Conservation (phyloP, 2,797 vertebrate species). For the Amblyraja radiata region DNA sequence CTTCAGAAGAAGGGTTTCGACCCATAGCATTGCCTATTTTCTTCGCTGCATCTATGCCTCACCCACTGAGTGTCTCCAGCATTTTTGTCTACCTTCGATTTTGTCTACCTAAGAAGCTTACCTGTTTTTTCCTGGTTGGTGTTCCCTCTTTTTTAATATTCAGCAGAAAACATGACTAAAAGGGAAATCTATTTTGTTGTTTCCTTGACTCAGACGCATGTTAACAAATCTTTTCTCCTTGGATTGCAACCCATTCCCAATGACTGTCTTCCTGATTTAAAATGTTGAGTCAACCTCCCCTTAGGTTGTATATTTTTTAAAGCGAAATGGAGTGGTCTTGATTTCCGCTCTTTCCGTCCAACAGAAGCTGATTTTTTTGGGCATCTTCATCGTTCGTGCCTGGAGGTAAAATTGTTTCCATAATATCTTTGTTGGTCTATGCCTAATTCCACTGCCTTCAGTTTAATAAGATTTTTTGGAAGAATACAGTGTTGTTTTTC, state of each 20-base stretch:
- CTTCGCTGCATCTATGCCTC: no score
- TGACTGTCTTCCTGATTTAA: background rate
- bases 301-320: background rate
- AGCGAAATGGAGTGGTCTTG: background rate
- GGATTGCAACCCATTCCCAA: background rate
- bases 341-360: background rate
- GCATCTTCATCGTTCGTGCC: background rate
- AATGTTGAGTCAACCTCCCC: constrained; percentile 13
- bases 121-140: background rate
- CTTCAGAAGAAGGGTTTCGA: no score
- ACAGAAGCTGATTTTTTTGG: background rate
- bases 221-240: background rate
- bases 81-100: no score
- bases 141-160: background rate
- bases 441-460: background rate
- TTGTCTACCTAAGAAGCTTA: background rate
- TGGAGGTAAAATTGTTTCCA: background rate
- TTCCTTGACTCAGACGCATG: background rate
- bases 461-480: background rate
- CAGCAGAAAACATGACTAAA: background rate
- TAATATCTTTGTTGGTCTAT: background rate
- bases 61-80: no score
- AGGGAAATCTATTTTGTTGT: background rate
- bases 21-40: no score
- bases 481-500: background rate